Conservation (phyloP, 1,140 invertebrate genomes). For the Drosophila sp. region DNA sequence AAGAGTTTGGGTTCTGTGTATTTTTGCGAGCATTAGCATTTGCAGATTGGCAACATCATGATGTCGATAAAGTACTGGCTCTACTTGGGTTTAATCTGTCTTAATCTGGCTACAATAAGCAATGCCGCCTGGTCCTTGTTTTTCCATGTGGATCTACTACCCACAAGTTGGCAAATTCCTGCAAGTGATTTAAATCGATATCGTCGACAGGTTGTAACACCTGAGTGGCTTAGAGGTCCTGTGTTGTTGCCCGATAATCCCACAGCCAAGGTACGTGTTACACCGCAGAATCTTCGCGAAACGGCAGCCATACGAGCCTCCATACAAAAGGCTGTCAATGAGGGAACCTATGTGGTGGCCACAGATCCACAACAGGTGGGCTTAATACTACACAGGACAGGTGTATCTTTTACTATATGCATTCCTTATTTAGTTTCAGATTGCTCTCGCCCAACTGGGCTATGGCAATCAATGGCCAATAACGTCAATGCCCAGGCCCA, state of each 20-base stretch:
- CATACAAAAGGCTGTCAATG: conserved; percentile 63
- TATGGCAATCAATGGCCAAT: conserved; percentile 3
- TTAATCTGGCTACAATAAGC: background rate
- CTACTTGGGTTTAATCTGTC: background rate
- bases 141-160: background rate
- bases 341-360: conserved; percentile 52
- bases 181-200: background rate
- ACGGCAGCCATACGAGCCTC: conserved; percentile 32
- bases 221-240: conserved; percentile 50
- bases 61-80: background rate
- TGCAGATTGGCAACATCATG: background rate
- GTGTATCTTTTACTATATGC: no score
- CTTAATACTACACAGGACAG: background rate
- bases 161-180: background rate
- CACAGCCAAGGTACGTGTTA: conserved; percentile 42
- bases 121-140: conserved; percentile 4
- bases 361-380: conserved; percentile 48
- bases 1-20: background rate
- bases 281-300: conserved; percentile 53
- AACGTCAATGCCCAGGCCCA: background rate
- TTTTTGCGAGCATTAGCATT: background rate
- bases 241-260: background rate
- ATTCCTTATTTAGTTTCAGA: background rate
- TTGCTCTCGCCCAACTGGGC: conserved; percentile 11
- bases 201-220: conserved; percentile 62